Evolutionary conservation across 92 coral and sea anemone species (phyloP), one percentile per base, ranked within the genome.

Genomic region (Meandrina meandrites): DNA sequence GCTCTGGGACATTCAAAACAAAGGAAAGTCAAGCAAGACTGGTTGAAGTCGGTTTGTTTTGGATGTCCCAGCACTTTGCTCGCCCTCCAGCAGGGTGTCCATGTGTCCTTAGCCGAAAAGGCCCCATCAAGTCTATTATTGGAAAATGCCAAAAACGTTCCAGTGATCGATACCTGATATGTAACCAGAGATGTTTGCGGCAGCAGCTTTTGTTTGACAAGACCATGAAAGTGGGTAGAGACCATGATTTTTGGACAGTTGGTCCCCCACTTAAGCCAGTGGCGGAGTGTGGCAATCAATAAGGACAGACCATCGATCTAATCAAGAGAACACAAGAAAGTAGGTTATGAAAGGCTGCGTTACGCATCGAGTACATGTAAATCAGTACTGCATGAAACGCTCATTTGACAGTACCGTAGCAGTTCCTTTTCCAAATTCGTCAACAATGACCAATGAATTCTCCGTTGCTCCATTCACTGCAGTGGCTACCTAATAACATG

Each of bases 371-470:
- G 40, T 36, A 3, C 45, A 1, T 75, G 7, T 9, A 42, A 75
- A 75, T 32, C 15, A 75, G 53, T 12, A 40, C 47, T 21, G 14
- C 79, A 11, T 16, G 36, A 17, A 57, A 57, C 64, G 64, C 64
- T n/a, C 6, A 13, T 60, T 60, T 60, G n/a, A 58, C 7, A 22
- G 30, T 89, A 97, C 99, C 94, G 99, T 97, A 36, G 99, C 98
- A 40, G 99, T 97, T 51, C 99, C 99, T 90, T 97, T 97, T 50
- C 99, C 99, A 86, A 97, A 97, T 78, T 97, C 99, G 82, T 97
- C 99, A 81, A 97, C 92, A 47, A 97, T 88, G 74, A 97, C 96
- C 73, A 97, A 87, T n/a, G 99, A 97, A 47, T 89, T 91, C 80
- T 93, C 93, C 27, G 98, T 84, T 9, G 98, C 98, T 53, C 88